Percentiles rank a stretch among this genome's conserved stretches.
phyloP scores from a whole-genome alignment of 2,797 vertebrate species.

The Semaprochilodus insignis region DNA sequence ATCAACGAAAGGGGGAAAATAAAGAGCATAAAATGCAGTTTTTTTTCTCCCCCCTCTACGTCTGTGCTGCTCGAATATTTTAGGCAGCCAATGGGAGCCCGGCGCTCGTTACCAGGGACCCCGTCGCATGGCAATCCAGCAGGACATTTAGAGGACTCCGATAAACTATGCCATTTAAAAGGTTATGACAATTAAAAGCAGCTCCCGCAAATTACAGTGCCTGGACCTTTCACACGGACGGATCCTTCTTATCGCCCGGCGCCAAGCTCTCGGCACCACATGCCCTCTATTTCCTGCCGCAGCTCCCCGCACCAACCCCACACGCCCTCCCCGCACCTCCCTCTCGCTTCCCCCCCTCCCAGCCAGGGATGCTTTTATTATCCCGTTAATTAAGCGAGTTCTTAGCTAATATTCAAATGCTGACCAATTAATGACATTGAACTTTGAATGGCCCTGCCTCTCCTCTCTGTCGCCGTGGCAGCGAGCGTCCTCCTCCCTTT shows the following conservation, averaged over 20 bases:
- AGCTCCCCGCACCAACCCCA: conserved; percentile 17
- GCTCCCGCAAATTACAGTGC: conserved; percentile 83
- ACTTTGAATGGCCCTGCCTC: conserved; percentile 79
- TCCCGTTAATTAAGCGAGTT: conserved; percentile 87
- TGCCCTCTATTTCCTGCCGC: conserved; percentile 65
- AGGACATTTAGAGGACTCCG: conserved; percentile 84
- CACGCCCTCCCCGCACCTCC: conserved; percentile 56
- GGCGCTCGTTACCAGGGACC: conserved; percentile 73
- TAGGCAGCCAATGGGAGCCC: conserved; percentile 67
- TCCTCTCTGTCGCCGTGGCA: conserved; percentile 70
- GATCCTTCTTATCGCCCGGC: conserved; percentile 78
- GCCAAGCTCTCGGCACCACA: conserved; percentile 60
- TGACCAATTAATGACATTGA: conserved; percentile 90
- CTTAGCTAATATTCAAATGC: conserved; percentile 88
- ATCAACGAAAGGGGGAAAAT: conserved; percentile 64
- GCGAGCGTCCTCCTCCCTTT: conserved; percentile 44
- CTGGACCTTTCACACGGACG: conserved; percentile 82
- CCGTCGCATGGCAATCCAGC: conserved; percentile 65
- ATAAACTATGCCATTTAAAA: conserved; percentile 88
- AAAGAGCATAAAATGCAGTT: conserved; percentile 24
- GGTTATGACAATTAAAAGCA: conserved; percentile 86
- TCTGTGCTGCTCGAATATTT: conserved; percentile 21
- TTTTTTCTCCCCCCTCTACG: background rate
- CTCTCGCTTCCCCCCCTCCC: conserved; percentile 46
- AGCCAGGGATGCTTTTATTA: conserved; percentile 82